Evolutionary conservation across 2,113 vertebrate genomes (phyloP).

Genomic region (Poecilia latipinna): DNA sequence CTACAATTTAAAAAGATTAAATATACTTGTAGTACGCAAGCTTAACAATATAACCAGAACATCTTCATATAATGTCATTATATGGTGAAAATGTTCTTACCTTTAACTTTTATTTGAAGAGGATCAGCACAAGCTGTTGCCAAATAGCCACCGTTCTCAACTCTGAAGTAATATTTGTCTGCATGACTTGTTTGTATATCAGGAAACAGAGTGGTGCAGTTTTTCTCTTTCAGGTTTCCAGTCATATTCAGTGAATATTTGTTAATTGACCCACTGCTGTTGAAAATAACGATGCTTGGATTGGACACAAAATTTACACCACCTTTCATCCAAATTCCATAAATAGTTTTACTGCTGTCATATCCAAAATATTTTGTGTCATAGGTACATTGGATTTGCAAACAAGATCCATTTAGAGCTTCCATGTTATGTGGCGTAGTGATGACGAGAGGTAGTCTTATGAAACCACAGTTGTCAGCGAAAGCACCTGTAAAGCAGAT

Average conservation of each 20-base stretch:
- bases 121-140: background rate
- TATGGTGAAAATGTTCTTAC: slow-evolving; percentile 38
- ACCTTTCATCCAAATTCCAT: slow-evolving; percentile 41
- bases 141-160: fast-evolving
- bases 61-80: too few relatives aligned
- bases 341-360: fast-evolving
- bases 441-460: fast-evolving
- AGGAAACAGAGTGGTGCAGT: slow-evolving; percentile 63
- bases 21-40: too few relatives aligned
- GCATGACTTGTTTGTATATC: background rate
- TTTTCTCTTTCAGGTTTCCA: slow-evolving; percentile 43
- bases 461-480: background rate
- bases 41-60: too few relatives aligned
- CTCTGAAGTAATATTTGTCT: slow-evolving; percentile 49
- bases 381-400: slow-evolving; percentile 59
- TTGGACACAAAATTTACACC: fast-evolving
- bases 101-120: slow-evolving; percentile 29
- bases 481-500: slow-evolving; percentile 16
- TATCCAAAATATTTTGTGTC: fast-evolving
- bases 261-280: background rate
- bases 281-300: background rate
- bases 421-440: slow-evolving; percentile 14
- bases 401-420: slow-evolving; percentile 60
- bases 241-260: slow-evolving; percentile 18
- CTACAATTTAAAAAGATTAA: too few relatives aligned